Evolutionary conservation across 2,888 invertebrate species (phyloP).

Genomic region (Lepeophtheirus nordmannii): DNA sequence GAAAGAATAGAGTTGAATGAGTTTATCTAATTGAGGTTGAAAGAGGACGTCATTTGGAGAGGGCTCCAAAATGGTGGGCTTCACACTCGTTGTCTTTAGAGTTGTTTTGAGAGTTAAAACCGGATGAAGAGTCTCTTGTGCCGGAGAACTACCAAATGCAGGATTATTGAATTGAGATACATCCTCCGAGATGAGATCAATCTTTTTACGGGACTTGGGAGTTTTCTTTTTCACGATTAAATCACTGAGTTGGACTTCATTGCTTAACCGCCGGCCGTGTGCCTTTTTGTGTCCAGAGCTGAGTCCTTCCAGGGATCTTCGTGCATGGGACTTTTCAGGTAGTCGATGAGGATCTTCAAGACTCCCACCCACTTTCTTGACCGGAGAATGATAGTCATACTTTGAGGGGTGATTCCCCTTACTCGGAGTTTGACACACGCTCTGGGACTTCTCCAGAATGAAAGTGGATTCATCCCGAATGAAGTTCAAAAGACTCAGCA

Average conservation of each 20-base stretch:
- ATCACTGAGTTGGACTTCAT: neutral
- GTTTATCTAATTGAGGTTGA: constrained; percentile 41
- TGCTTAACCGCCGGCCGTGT: neutral
- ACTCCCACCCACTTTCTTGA: no score
- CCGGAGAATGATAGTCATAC: neutral
- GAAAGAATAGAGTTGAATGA: constrained; percentile 44
- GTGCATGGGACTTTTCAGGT: neutral
- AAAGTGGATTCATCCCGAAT: neutral
- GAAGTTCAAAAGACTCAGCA: neutral
- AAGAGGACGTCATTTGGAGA: constrained; percentile 36
- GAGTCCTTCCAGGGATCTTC: neutral
- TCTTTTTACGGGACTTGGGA: neutral
- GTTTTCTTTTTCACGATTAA: neutral
- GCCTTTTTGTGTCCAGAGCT: neutral
- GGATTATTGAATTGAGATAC: no score
- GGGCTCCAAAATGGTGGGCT: neutral
- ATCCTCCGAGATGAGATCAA: neutral
- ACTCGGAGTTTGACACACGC: constrained; percentile 7
- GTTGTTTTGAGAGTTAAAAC: no score
- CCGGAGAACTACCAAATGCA: neutral
- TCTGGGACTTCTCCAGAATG: neutral
- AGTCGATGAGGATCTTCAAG: neutral
- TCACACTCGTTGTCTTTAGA: no score
- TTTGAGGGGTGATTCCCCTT: constrained; percentile 3
- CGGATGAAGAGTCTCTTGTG: neutral